These are phyloP conservation scores for Aphis gossypii DNA, from an alignment of 1,140 invertebrate species.

Conservation along the genomic window DNA sequence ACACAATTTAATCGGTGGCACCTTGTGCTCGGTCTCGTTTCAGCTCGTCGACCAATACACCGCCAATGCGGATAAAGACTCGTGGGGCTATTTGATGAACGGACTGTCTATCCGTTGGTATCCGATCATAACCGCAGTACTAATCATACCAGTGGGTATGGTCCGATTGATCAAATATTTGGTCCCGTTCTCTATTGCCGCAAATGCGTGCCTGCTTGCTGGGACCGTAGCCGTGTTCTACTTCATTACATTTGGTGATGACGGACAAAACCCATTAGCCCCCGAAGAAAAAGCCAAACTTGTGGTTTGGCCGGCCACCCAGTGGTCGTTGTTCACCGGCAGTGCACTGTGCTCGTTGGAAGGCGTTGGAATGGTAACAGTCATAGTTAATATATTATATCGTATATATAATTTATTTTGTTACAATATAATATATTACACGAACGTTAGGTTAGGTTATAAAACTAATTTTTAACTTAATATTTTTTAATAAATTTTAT, in stretches of 20 bases:
- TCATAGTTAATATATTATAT: background rate
- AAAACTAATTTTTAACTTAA: background rate
- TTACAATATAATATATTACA: background rate
- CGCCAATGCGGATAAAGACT: background rate
- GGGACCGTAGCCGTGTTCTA: slow-evolving; percentile 75
- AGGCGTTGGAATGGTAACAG: slow-evolving; percentile 75
- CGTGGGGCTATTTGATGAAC: background rate
- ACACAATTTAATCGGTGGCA: background rate
- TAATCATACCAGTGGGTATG: slow-evolving; percentile 71
- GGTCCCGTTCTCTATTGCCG: slow-evolving; percentile 77
- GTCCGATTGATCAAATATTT: slow-evolving; percentile 74
- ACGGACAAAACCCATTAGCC: background rate
- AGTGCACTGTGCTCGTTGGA: slow-evolving; percentile 82
- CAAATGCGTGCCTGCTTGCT: slow-evolving; percentile 73
- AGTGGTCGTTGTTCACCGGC: slow-evolving; percentile 62
- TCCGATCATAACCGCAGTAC: slow-evolving; percentile 65
- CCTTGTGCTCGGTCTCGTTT: background rate
- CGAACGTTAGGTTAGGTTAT: background rate
- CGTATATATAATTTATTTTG: too few species aligned
- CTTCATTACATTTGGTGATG: slow-evolving; percentile 69
- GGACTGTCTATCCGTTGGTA: slow-evolving; percentile 46
- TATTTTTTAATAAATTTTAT: background rate
- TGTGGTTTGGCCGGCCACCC: background rate
- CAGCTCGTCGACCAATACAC: slow-evolving; percentile 27
- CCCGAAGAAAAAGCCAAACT: background rate